Conservation (phyloP, 2,888 invertebrate species). For the Chloroclysta siterata region DNA sequence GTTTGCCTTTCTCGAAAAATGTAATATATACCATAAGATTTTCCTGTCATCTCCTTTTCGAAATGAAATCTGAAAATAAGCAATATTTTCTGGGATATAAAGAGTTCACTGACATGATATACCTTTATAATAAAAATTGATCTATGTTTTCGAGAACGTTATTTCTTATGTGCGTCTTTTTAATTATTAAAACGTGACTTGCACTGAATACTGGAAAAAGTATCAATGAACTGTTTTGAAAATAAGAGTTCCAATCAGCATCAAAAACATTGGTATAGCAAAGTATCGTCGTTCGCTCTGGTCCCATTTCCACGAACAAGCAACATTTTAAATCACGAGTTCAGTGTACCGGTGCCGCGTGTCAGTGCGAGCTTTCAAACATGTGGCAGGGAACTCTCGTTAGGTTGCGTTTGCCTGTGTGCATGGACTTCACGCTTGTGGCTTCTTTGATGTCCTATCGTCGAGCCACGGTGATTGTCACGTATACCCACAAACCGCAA, state of each 20-base stretch:
- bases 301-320: constrained; percentile 71
- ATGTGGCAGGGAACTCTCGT: constrained; percentile 41
- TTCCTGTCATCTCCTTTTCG: constrained; percentile 27
- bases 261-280: constrained; percentile 52
- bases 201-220: neutral
- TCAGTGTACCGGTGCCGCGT: constrained; percentile 64
- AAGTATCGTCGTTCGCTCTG: constrained; percentile 57
- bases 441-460: constrained; percentile 38
- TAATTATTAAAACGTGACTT: neutral
- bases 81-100: constrained; percentile 24
- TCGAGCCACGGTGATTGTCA: constrained; percentile 27
- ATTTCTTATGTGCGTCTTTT: neutral
- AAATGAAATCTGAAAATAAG: constrained; percentile 31
- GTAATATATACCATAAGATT: constrained; percentile 20
- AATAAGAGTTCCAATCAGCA: constrained; percentile 20
- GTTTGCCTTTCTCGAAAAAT: constrained; percentile 15
- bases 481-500: constrained; percentile 27
- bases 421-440: constrained; percentile 35
- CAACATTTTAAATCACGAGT: constrained; percentile 69
- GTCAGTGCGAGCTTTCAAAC: constrained; percentile 50
- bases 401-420: constrained; percentile 37
- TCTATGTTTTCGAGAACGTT: neutral
- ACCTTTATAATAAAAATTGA: constrained; percentile 3
- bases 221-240: constrained; percentile 53
- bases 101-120: constrained; percentile 47